phyloP scores from a whole-genome alignment of 2,113 vertebrate genomes.

The Turdus rufiventris region DNA sequence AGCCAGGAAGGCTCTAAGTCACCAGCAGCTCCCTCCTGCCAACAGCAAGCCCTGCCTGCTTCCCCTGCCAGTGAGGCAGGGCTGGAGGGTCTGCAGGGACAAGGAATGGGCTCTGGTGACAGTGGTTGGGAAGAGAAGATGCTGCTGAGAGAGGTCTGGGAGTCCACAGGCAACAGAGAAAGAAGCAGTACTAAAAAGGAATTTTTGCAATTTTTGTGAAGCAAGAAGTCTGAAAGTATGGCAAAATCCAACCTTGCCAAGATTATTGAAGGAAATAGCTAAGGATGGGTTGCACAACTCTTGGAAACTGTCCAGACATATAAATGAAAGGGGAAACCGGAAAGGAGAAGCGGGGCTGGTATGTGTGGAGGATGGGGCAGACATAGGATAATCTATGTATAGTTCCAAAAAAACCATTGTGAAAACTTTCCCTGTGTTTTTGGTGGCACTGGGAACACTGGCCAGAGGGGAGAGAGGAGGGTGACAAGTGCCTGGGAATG shows the following conservation, averaged over 20 bases:
- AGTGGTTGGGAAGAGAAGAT: background rate
- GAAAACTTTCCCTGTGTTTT: background rate
- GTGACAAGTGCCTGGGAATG: background rate
- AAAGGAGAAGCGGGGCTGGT: background rate
- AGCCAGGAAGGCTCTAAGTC: conserved; percentile 5
- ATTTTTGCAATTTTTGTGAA: background rate
- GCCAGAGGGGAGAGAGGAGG: background rate
- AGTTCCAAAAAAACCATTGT: background rate
- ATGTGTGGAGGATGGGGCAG: background rate
- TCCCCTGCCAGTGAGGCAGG: accelerated
- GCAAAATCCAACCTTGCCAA: background rate
- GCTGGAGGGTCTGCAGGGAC: background rate
- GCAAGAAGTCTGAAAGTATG: background rate
- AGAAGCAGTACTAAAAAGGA: background rate
- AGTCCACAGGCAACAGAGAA: background rate
- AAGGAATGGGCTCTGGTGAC: accelerated
- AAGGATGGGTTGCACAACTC: background rate
- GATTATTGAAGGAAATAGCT: background rate
- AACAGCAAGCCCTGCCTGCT: background rate
- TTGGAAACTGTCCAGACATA: background rate
- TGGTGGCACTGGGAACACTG: background rate
- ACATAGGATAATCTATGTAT: background rate
- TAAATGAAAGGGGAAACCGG: background rate
- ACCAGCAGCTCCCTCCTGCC: background rate
- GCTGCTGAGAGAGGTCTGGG: background rate